Evolutionary conservation across 2,888 invertebrate species (phyloP).

Genomic region (Neoscelio sp.): DNA sequence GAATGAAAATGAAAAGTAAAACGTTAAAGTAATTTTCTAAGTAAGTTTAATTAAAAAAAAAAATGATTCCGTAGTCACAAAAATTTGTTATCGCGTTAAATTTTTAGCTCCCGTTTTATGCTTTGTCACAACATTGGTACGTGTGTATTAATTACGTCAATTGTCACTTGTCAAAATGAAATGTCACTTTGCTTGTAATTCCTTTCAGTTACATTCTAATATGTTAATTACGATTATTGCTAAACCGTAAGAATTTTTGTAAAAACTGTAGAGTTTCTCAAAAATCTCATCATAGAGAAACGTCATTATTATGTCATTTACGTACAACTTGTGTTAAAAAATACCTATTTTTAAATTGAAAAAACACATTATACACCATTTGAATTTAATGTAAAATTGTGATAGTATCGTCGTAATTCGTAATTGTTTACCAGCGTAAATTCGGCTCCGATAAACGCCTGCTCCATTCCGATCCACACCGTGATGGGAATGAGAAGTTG

Average conservation of each 20-base stretch:
- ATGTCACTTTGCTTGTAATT: slow-evolving; percentile 4
- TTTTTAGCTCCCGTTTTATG: slow-evolving; percentile 13
- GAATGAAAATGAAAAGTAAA: slow-evolving; percentile 8
- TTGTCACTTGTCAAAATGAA: slow-evolving; percentile 10
- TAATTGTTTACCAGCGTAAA: slow-evolving; percentile 89
- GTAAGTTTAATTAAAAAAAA: no score
- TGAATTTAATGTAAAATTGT: neutral
- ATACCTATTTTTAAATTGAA: no score
- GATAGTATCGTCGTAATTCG: slow-evolving; percentile 6
- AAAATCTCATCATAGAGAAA: no score
- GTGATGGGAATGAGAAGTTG: slow-evolving; percentile 97
- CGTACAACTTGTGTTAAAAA: no score
- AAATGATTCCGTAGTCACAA: no score
- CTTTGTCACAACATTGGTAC: slow-evolving; percentile 13
- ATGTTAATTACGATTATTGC: slow-evolving; percentile 1
- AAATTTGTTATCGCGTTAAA: neutral
- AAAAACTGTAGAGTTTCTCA: neutral
- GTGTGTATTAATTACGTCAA: slow-evolving; percentile 30
- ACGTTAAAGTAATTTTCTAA: no score
- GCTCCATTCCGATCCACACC: slow-evolving; percentile 98
- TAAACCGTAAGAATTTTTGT: neutral
- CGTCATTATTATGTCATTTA: no score
- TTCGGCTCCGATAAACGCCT: slow-evolving; percentile 97
- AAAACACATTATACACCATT: no score
- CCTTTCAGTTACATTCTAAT: slow-evolving; percentile 7